Base-by-base conservation (phyloP, 1,140 invertebrate genomes). In the Sycophaga agraensis region DNA sequence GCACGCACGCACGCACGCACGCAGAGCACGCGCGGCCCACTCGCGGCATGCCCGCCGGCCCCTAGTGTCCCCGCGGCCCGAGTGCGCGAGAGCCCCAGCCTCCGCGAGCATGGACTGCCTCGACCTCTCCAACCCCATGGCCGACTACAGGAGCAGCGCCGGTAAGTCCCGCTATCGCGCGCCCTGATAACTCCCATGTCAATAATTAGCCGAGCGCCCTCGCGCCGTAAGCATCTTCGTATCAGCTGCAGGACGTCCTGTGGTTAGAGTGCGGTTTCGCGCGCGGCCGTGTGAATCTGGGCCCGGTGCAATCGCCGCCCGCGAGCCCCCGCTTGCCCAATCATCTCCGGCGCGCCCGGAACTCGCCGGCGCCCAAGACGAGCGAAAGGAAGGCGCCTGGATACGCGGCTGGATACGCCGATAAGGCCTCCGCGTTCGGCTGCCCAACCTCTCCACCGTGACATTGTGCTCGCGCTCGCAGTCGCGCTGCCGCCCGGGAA, bases 191-290 rank as follows among this genome's bases (percentile, higher is more conserved):
- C 21, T 22, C 45, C 43, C 1, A 14, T 55, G 19, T 61, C 59
- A 55, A 61, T 61, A 61, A 61, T 61, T 61, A 55, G 59, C 24
- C 16, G 3, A 60, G 35, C 24, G 11, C 17, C 17, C 16, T 34
- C n/a, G n/a, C 14, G 22, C 1, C 5, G 43, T 53, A 45, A 54
- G 62, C 49, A 59, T 64, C 63, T 45, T 63, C 64, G 60, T 74
- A 75, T 74, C 73, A 35, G 66, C n/a, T n/a, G n/a, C 73, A 75
- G 74, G 74, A 75, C 67, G 67, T 75, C 74, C 74, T 75, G 69
- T 75, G 74, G 74, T 75, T 37, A 62, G 19, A 59, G 56, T 68
- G 69, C 59, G 70, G 67, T 74, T 58, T 59, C 28, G 28, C 11
- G 11, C 63, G 40, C 68, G 56, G 61, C 51, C 63, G 64, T 67